Evolutionary conservation across 2,113 vertebrate species (phyloP).

Genomic region (Gallinago undulata): DNA sequence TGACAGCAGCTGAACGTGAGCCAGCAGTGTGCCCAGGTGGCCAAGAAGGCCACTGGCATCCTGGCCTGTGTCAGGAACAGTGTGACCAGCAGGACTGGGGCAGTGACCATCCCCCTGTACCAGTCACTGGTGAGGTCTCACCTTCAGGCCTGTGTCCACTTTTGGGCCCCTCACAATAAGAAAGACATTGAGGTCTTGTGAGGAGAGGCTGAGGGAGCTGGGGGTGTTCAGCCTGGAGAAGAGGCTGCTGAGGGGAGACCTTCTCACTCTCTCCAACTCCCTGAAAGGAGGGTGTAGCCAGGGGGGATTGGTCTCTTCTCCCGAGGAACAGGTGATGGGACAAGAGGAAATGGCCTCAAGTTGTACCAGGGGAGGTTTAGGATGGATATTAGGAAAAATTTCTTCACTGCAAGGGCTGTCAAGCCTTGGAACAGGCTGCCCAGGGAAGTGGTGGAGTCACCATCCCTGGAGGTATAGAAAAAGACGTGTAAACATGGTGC

Average conservation of each 20-base stretch:
- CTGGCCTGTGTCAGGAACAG: background rate
- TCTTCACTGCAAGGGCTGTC: background rate
- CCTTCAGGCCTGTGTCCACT: background rate
- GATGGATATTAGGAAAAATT: background rate
- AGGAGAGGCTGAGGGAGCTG: background rate
- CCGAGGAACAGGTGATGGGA: background rate
- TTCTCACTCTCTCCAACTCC: background rate
- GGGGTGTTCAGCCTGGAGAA: background rate
- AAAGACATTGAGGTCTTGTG: background rate
- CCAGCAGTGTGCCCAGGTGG: background rate
- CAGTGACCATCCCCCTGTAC: background rate
- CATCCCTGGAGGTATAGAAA: background rate
- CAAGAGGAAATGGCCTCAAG: background rate
- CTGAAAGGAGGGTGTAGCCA: background rate
- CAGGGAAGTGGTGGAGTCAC: no score
- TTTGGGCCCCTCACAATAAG: background rate
- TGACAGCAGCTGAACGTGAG: background rate
- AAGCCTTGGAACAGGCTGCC: background rate
- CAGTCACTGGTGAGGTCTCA: background rate
- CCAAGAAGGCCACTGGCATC: background rate
- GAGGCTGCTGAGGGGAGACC: background rate
- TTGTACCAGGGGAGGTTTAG: background rate
- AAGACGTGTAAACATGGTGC: background rate
- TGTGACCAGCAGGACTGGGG: background rate
- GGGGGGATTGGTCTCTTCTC: background rate